phyloP scores from a whole-genome alignment of 2,797 vertebrate species.

The Lemur catta region DNA sequence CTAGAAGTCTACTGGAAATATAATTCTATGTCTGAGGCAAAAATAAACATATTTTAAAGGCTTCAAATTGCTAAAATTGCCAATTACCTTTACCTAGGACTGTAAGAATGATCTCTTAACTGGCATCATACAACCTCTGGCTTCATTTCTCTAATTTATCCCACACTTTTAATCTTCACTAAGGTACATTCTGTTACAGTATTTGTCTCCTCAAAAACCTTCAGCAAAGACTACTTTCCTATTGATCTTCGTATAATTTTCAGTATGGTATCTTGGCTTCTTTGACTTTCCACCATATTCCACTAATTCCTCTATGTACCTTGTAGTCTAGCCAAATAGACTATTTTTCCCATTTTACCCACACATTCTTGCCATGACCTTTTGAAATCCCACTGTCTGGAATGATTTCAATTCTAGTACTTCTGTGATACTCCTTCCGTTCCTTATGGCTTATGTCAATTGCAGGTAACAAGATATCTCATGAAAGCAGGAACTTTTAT shows the following conservation, averaged over 20 bases:
- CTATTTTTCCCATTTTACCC: background rate
- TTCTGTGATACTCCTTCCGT: background rate
- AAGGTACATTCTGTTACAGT: background rate
- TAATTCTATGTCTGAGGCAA: background rate
- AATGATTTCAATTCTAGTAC: background rate
- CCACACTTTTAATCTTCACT: background rate
- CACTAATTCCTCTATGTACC: background rate
- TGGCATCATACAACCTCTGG: background rate
- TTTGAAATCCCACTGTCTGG: background rate
- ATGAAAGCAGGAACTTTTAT: background rate
- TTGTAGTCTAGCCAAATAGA: background rate
- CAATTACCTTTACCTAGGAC: background rate
- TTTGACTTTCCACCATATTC: background rate
- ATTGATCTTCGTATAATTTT: background rate
- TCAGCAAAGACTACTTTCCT: background rate
- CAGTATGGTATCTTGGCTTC: background rate
- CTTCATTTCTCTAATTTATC: background rate
- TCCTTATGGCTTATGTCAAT: background rate
- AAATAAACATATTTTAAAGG: slow-evolving; percentile 36
- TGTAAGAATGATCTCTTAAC: slow-evolving; percentile 9
- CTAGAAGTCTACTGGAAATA: background rate
- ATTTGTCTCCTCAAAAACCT: background rate
- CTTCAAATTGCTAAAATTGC: slow-evolving; percentile 12
- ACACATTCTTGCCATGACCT: background rate
- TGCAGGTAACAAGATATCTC: background rate